Evolutionary conservation across 2,113 vertebrate genomes (phyloP).

Genomic region (Cebus imitator): DNA sequence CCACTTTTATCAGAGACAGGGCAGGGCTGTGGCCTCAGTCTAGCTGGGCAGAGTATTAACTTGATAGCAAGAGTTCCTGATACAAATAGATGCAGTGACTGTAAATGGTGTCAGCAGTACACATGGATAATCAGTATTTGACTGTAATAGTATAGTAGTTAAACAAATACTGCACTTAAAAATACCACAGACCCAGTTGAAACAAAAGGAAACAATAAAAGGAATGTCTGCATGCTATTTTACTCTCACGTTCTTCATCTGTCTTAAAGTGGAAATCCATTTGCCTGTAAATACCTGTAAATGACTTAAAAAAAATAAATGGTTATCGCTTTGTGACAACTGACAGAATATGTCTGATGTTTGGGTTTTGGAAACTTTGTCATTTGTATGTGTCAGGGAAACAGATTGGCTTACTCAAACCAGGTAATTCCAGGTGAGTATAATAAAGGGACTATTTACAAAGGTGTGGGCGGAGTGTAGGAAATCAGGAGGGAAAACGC

Average conservation of each 20-base stretch:
- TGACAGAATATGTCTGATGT: slow-evolving; percentile 52
- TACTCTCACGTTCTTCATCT: slow-evolving; percentile 60
- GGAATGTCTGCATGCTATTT: slow-evolving; percentile 77
- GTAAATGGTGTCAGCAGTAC: not conserved
- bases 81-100: not conserved
- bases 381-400: not conserved
- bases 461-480: not conserved
- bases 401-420: slow-evolving; percentile 37
- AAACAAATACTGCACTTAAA: slow-evolving; percentile 67
- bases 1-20: not conserved
- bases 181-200: not conserved
- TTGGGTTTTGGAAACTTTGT: slow-evolving; percentile 31
- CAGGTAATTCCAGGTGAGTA: slow-evolving; percentile 5
- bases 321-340: slow-evolving; percentile 78
- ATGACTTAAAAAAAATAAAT: slow-evolving; percentile 75
- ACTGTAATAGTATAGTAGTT: slow-evolving; percentile 17
- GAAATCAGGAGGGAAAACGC: not conserved
- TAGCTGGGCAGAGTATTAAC: not conserved
- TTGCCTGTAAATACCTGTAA: slow-evolving; percentile 77
- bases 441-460: slow-evolving; percentile 6
- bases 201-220: slow-evolving; percentile 27
- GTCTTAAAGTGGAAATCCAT: slow-evolving; percentile 63
- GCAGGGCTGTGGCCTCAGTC: not conserved
- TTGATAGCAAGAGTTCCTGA: not conserved
- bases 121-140: not conserved